Base-by-base conservation (phyloP, 2,113 vertebrate species). In the Syngnathus scovelli region DNA sequence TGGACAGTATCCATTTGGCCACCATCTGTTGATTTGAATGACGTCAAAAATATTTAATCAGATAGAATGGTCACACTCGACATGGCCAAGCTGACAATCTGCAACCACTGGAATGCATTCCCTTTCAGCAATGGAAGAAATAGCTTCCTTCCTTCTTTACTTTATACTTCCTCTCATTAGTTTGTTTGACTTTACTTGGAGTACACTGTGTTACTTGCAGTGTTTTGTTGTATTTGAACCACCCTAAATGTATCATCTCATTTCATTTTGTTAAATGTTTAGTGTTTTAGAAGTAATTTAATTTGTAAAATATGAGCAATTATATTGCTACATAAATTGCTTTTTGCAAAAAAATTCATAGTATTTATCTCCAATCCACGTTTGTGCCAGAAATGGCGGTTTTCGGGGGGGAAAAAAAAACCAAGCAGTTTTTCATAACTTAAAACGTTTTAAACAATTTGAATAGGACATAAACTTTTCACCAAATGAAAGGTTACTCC, bases 1-100 rank as follows among this genome's bases (percentile, higher is more conserved):
- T 62, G 73, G 78, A 85, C 74, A 55, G 81, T 68, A 84, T 87
- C 87, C 84, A 85, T 86, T 70, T 78, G 76, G 75, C 77, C 85
- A 68, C 84, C 74, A 79, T 86, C 74, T 71, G 77, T 66, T 84
- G 71, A 81, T 72, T 63, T 33, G 44, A 23, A 66, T 88, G 89
- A 90, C 88, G 87, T 90, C 89, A 90, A 82, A 84, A 86, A 76
- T 62, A 36, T 75, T 78, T 89, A 87, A 90, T 90, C 90, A 83
- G 86, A 81, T 83, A 10, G 63, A 75, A 86, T 83, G 86, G 82
- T 86, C 86, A 82, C 82, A 84, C 80, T 86, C 74, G 64, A 16
- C 79, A 72, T 66, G 59, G 63, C 70, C 71, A 70, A 72, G 79
- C 77, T 84, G 77, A 82, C 72, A 58, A 75, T 82, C 80, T 78